phyloP scores from a whole-genome alignment of 2,113 vertebrate species.

The Heterotilapia buettikoferi region DNA sequence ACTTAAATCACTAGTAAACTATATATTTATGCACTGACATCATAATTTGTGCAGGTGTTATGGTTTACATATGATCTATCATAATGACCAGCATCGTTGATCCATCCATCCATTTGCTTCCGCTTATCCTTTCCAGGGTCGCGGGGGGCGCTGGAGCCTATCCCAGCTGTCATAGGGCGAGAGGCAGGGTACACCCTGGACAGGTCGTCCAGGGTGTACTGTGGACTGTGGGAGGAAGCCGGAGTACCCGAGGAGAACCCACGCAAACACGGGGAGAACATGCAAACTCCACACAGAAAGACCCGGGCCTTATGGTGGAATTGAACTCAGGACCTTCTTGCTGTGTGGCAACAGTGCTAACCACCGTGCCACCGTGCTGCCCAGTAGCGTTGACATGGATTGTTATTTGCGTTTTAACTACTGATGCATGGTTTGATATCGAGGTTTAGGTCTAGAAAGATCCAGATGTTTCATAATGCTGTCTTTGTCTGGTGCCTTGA shows the following conservation, averaged over 20 bases:
- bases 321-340: not conserved
- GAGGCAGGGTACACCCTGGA: not conserved
- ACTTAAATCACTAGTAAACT: not conserved
- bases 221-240: not conserved
- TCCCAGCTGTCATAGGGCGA: too few species aligned
- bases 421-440: not conserved
- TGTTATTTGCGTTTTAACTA: not conserved
- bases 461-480: not conserved
- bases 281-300: not conserved
- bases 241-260: not conserved
- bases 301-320: rapidly evolving
- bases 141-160: rapidly evolving
- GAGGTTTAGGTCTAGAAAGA: not conserved
- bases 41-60: not conserved
- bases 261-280: not conserved
- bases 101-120: not conserved
- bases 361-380: not conserved
- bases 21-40: not conserved
- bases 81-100: not conserved
- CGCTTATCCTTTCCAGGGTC: not conserved
- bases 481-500: not conserved
- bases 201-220: too few species aligned
- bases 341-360: not conserved
- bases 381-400: not conserved
- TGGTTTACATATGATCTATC: not conserved